Conservation (phyloP, 2,797 vertebrate genomes). For the Silurus aristotelis region DNA sequence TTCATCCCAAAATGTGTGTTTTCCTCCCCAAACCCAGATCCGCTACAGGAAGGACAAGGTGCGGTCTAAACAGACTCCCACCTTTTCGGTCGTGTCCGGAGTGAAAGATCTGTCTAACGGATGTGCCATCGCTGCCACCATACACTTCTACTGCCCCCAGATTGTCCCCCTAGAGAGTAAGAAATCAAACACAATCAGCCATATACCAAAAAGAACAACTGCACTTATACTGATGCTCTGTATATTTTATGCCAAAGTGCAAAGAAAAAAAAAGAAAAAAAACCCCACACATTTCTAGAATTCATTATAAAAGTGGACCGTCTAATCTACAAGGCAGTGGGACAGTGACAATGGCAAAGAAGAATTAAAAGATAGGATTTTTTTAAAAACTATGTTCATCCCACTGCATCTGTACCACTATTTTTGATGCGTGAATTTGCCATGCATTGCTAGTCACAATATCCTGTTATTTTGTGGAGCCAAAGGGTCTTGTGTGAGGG, state of each 20-base stretch:
- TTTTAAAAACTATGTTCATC: too few relatives aligned
- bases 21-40: constrained; percentile 72
- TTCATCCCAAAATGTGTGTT: constrained; percentile 6
- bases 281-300: too few relatives aligned
- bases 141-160: constrained; percentile 87
- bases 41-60: constrained; percentile 91
- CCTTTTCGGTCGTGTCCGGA: constrained; percentile 80
- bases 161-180: constrained; percentile 85
- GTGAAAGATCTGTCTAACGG: constrained; percentile 89
- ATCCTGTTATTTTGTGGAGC: background rate
- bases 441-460: background rate
- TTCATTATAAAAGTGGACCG: too few relatives aligned
- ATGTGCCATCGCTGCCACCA: constrained; percentile 81
- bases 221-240: background rate
- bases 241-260: background rate
- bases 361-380: too few relatives aligned
- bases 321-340: too few relatives aligned
- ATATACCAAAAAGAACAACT: background rate
- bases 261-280: too few relatives aligned
- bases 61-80: constrained; percentile 82
- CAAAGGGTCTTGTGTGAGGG: background rate
- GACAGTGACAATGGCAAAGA: too few relatives aligned
- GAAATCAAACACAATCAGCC: constrained; percentile 32
- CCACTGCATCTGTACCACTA: too few relatives aligned
- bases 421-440: too few relatives aligned